phyloP scores from a whole-genome alignment of 2,888 invertebrate species.

The Cryptophagus acutangulus region DNA sequence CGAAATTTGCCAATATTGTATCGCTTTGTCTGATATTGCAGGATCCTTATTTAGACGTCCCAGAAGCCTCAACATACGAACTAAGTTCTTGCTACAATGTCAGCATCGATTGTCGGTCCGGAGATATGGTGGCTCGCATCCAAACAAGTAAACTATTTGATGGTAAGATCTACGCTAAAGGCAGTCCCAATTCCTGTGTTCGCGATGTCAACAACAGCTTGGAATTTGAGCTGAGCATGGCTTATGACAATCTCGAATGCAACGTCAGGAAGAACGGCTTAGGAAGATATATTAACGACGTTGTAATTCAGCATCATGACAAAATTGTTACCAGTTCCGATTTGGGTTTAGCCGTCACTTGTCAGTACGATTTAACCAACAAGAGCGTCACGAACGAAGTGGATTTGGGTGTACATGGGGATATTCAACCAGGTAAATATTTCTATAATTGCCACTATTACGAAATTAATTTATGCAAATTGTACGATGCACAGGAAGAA shows the following conservation, averaged over 20 bases:
- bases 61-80: constrained; percentile 88
- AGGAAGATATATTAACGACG: constrained; percentile 76
- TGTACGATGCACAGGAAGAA: no score
- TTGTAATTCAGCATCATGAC: constrained; percentile 92
- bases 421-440: constrained; percentile 56
- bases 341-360: constrained; percentile 87
- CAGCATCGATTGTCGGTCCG: constrained; percentile 84
- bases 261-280: constrained; percentile 86
- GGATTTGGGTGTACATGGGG: constrained; percentile 82
- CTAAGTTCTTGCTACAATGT: constrained; percentile 92
- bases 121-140: constrained; percentile 89
- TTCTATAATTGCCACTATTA: no score
- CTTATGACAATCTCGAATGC: constrained; percentile 87
- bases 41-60: constrained; percentile 86
- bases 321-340: constrained; percentile 93
- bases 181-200: constrained; percentile 88
- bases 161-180: constrained; percentile 92
- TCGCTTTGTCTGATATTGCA: constrained; percentile 46
- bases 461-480: no score
- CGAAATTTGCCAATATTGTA: background rate
- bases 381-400: constrained; percentile 92
- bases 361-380: constrained; percentile 90
- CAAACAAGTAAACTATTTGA: constrained; percentile 89
- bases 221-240: constrained; percentile 88
- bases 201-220: constrained; percentile 82